phyloP scores from a whole-genome alignment of 2,797 vertebrate species.

The Sarcophilus harrisii region DNA sequence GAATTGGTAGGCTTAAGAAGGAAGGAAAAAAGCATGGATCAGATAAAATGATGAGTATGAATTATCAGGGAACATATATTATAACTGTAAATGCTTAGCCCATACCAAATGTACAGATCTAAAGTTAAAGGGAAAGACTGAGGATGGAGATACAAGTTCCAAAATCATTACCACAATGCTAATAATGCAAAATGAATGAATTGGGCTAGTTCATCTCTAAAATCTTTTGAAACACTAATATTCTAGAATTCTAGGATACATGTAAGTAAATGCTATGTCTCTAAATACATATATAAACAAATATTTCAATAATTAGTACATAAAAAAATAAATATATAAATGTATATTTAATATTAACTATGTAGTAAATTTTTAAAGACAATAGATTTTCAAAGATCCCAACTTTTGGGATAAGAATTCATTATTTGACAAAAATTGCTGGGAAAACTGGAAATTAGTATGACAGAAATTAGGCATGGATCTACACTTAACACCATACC shows the following conservation, averaged over 20 bases:
- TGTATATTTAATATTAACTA: neutral
- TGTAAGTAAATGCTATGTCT: neutral
- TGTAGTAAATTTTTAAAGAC: neutral
- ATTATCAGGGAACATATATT: neutral
- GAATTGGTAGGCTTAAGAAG: neutral
- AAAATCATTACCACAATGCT: neutral
- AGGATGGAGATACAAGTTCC: neutral
- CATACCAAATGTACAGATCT: neutral
- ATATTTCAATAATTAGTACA: neutral
- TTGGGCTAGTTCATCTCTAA: neutral
- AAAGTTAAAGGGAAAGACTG: neutral
- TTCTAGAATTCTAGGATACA: neutral
- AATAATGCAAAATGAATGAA: neutral
- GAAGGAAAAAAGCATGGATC: neutral
- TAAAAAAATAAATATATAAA: neutral
- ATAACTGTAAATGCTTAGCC: neutral
- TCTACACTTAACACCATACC: no score
- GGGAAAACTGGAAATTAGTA: no score
- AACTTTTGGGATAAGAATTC: no score
- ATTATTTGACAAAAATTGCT: no score
- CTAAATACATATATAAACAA: neutral
- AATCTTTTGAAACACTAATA: neutral
- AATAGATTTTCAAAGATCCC: slow-evolving; percentile 36
- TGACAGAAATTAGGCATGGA: no score
- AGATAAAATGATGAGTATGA: neutral